These are phyloP conservation scores for Erannis defoliaria DNA, from an alignment of 2,888 invertebrate genomes.

Conservation along the genomic window DNA sequence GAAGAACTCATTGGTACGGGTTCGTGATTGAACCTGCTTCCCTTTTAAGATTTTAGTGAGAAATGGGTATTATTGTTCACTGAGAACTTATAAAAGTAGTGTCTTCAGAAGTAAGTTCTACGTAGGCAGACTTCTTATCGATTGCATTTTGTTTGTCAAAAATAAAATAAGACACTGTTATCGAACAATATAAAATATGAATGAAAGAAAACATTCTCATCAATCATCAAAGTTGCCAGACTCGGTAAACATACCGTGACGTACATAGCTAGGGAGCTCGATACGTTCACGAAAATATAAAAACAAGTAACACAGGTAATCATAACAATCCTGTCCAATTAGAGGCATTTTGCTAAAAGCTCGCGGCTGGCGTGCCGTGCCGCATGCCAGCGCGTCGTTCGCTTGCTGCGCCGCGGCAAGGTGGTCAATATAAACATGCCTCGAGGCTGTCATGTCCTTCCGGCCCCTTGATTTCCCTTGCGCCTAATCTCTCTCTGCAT, in stretches of 20 bases:
- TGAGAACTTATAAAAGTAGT: background rate
- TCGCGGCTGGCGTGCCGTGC: conserved; percentile 42
- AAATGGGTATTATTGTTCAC: background rate
- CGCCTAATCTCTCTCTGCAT: conserved; percentile 47
- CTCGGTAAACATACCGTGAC: conserved; percentile 26
- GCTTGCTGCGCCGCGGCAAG: conserved; percentile 38
- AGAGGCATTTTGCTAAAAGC: conserved; percentile 46
- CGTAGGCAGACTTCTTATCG: conserved; percentile 11
- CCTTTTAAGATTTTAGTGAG: background rate
- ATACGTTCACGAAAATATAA: conserved; percentile 27
- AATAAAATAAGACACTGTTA: conserved; percentile 16
- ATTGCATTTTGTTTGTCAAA: conserved; percentile 23
- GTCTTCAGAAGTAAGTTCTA: conserved; percentile 3
- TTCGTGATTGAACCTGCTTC: too few species aligned
- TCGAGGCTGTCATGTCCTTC: conserved; percentile 42
- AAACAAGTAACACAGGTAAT: conserved; percentile 41
- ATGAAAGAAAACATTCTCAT: conserved; percentile 26
- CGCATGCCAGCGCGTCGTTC: conserved; percentile 37
- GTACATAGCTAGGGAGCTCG: conserved; percentile 14
- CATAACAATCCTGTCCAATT: conserved; percentile 43
- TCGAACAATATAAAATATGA: conserved; percentile 18
- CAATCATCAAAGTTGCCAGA: conserved; percentile 22
- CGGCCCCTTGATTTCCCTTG: conserved; percentile 45
- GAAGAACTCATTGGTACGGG: too few species aligned
- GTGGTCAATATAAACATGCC: conserved; percentile 53